Evolutionary conservation across 2,113 vertebrate genomes (phyloP).

Genomic region (Mandrillus leucophaeus): DNA sequence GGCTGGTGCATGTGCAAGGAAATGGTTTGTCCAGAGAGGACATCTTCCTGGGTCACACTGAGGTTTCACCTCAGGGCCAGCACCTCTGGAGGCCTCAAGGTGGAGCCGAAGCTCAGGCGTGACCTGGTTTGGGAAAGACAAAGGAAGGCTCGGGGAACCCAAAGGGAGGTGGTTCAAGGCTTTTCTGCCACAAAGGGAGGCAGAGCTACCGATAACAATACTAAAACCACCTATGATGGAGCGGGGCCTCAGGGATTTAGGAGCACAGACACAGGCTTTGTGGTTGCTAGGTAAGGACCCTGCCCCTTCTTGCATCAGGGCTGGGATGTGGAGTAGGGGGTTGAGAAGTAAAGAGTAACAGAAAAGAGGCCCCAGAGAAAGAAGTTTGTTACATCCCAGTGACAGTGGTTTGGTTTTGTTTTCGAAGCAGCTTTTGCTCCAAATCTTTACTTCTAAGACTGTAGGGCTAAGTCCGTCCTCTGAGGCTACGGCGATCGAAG

Average conservation of each 20-base stretch:
- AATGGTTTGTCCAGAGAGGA: not conserved
- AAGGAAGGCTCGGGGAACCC: not conserved
- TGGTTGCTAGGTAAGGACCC: not conserved
- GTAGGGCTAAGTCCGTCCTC: not conserved
- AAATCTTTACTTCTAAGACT: slow-evolving; percentile 7
- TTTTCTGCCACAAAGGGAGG: not conserved
- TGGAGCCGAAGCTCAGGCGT: not conserved
- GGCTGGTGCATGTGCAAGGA: not conserved
- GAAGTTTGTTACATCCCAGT: not conserved
- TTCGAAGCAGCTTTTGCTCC: not conserved
- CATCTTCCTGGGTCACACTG: no score
- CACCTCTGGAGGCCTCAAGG: not conserved
- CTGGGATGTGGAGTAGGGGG: no score
- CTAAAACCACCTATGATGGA: accelerated
- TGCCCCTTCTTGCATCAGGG: not conserved
- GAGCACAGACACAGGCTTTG: not conserved
- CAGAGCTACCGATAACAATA: not conserved
- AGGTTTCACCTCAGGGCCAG: not conserved
- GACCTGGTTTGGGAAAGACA: not conserved
- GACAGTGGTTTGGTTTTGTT: not conserved
- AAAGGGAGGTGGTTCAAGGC: not conserved
- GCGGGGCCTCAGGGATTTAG: not conserved
- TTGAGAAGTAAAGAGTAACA: not conserved
- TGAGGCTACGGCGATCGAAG: not conserved
- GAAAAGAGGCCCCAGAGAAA: not conserved